These are phyloP conservation scores for Hoplostethus mediterraneus DNA, from an alignment of 2,797 vertebrate species.

Conservation along the genomic window DNA sequence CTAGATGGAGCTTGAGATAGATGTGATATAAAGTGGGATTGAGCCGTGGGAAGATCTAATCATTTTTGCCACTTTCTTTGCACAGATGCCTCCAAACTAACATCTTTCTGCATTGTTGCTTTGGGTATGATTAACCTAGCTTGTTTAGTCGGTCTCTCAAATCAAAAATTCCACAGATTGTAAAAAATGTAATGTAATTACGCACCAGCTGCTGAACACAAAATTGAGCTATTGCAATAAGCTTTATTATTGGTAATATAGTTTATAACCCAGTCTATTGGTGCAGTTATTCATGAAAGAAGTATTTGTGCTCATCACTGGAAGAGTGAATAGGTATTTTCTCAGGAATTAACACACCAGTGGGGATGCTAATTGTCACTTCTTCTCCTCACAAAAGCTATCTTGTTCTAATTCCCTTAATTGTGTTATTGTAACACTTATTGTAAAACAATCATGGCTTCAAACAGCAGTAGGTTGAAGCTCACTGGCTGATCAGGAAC, in stretches of 20 bases:
- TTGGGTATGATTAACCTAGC: too few relatives aligned
- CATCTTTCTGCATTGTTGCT: too few relatives aligned
- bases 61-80: neutral
- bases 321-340: slow-evolving; percentile 26
- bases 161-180: too few relatives aligned
- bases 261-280: slow-evolving; percentile 11
- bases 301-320: slow-evolving; percentile 17
- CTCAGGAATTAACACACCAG: slow-evolving; percentile 6
- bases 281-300: slow-evolving; percentile 41
- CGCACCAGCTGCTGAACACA: slow-evolving; percentile 1
- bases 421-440: slow-evolving; percentile 2
- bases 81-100: neutral
- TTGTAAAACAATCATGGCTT: slow-evolving; percentile 1
- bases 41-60: neutral
- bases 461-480: neutral
- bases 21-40: neutral
- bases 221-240: slow-evolving; percentile 18
- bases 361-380: neutral
- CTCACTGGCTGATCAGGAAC: slow-evolving; percentile 9
- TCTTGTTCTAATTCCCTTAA: neutral
- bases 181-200: slow-evolving; percentile 23
- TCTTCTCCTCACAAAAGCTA: neutral
- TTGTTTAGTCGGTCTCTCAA: too few relatives aligned
- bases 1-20: neutral
- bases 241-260: slow-evolving; percentile 21